Conservation (phyloP, 2,888 invertebrate genomes). For the Lepetodrilus schrolli region DNA sequence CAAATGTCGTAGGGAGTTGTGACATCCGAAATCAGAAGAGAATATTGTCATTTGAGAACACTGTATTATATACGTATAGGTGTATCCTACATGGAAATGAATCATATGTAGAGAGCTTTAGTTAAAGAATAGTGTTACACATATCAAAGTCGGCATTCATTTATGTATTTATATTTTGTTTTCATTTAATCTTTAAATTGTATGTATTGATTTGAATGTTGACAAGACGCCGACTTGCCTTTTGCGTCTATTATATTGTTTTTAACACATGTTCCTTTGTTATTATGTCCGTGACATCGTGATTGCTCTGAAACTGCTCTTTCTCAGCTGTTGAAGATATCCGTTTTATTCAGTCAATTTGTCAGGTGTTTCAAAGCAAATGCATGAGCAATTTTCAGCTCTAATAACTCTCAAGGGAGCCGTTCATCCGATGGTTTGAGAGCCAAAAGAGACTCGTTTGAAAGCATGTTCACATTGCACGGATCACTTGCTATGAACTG, state of each 20-base stretch:
- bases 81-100: neutral
- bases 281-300: neutral
- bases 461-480: neutral
- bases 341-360: neutral
- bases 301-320: neutral
- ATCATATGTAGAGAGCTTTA: neutral
- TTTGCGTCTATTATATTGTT: no score
- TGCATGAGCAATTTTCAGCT: neutral
- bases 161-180: no score
- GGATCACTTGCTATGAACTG: neutral
- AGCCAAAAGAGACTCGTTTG: neutral
- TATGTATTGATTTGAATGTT: no score
- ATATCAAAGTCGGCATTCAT: no score
- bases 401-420: neutral
- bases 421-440: neutral
- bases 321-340: neutral
- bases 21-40: neutral
- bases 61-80: neutral
- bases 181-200: no score
- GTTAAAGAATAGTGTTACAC: no score
- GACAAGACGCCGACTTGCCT: no score
- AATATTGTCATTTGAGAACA: neutral
- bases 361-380: constrained; percentile 2
- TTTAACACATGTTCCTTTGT: no score
- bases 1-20: neutral